A percentile compares a stretch with the other conserved stretches of the same genome.
phyloP scores from a whole-genome alignment of 2,113 vertebrate genomes.

The Falco punctatus region DNA sequence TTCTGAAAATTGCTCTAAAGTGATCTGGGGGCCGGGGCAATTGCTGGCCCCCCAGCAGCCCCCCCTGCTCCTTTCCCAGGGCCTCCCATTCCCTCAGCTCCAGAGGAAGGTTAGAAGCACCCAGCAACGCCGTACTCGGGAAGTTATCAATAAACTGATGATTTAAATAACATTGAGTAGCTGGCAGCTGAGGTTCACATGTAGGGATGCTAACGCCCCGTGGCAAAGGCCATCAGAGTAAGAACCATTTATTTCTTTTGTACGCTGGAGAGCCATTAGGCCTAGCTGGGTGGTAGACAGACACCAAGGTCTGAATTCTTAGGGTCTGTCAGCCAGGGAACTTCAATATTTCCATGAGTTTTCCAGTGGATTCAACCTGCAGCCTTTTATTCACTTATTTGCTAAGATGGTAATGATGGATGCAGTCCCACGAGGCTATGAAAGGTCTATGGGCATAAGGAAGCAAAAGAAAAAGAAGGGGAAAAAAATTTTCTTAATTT shows the following conservation, averaged over 20 bases:
- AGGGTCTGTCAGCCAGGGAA: background rate
- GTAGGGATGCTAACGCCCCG: background rate
- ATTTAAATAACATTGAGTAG: background rate
- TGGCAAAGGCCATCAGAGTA: fast-evolving
- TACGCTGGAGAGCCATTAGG: background rate
- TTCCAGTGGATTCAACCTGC: background rate
- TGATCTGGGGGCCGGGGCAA: fast-evolving
- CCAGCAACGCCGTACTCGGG: fast-evolving
- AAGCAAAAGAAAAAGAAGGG: background rate
- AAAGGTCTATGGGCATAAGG: background rate
- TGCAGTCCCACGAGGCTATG: fast-evolving
- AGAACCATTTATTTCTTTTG: fast-evolving
- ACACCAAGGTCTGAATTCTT: background rate
- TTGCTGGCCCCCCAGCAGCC: background rate
- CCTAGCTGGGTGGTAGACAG: background rate
- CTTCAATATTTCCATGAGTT: background rate
- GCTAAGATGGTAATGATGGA: background rate
- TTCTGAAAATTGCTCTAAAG: background rate
- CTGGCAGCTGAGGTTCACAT: background rate
- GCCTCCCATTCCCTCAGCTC: background rate
- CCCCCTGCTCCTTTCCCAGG: background rate
- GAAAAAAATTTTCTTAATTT: background rate
- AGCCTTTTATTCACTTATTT: background rate
- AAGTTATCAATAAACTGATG: background rate
- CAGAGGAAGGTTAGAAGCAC: background rate